Percentiles rank a stretch among this genome's conserved stretches.
phyloP scores from a whole-genome alignment of 2,113 vertebrate genomes.

The Platycercus adscitus region DNA sequence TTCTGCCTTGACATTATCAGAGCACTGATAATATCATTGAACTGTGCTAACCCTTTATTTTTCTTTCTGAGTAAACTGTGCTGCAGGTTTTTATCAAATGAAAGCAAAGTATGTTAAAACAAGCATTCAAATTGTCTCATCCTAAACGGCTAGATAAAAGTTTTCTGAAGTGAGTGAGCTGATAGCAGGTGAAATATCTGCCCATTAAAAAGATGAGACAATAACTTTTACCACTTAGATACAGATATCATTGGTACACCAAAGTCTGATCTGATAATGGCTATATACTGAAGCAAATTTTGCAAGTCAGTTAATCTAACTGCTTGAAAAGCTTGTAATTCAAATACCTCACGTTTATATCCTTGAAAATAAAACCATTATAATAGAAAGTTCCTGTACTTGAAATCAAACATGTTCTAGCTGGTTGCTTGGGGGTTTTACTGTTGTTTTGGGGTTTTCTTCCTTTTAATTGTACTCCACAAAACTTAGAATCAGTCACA shows the following conservation, averaged over 20 bases:
- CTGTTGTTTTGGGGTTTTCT: not conserved
- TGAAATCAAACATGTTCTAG: not conserved
- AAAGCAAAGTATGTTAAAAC: not conserved
- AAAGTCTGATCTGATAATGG: not conserved
- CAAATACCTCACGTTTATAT: not conserved
- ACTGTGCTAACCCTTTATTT: not conserved
- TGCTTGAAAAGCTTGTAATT: not conserved
- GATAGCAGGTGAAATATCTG: not conserved
- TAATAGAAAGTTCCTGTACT: not conserved
- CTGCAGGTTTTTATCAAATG: not conserved
- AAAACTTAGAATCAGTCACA: not conserved
- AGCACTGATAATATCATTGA: not conserved
- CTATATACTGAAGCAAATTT: not conserved
- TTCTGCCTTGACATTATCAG: not conserved
- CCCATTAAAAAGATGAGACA: not conserved
- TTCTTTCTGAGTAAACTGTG: not conserved
- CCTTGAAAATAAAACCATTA: not conserved
- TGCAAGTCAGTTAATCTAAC: not conserved
- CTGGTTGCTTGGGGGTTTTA: accelerated
- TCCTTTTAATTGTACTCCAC: not conserved
- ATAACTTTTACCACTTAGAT: not conserved
- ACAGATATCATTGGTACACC: not conserved
- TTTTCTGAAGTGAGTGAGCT: not conserved
- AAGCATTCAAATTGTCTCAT: not conserved
- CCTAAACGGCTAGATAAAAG: not conserved